Conservation (phyloP, 1,140 invertebrate species). For the Bombus breviceps region DNA sequence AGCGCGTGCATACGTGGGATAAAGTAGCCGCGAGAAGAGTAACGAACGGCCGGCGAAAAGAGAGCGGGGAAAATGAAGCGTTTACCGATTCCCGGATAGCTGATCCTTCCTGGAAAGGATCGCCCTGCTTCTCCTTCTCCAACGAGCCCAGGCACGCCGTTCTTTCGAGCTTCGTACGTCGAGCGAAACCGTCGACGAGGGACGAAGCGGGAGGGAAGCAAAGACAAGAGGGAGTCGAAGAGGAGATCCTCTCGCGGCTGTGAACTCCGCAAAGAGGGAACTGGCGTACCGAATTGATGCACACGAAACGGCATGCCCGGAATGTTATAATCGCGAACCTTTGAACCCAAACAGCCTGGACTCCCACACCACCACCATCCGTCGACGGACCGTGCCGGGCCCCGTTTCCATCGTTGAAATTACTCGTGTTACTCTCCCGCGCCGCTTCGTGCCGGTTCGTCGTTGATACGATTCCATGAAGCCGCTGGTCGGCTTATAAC, state of each 20-base stretch:
- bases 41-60: constrained; percentile 47
- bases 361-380: constrained; percentile 78
- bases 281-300: constrained; percentile 83
- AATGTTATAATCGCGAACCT: constrained; percentile 83
- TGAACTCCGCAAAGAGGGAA: constrained; percentile 78
- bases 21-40: constrained; percentile 10
- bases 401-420: constrained; percentile 76
- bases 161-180: constrained; percentile 63
- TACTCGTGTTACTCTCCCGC: constrained; percentile 66
- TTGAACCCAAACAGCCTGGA: constrained; percentile 79
- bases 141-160: constrained; percentile 29
- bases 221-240: constrained; percentile 32
- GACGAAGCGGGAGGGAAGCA: constrained; percentile 31
- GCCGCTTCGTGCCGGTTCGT: constrained; percentile 56
- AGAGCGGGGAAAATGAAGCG: constrained; percentile 63
- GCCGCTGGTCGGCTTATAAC: constrained; percentile 45
- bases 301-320: constrained; percentile 82
- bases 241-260: constrained; percentile 60
- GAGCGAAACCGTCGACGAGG: constrained; percentile 66
- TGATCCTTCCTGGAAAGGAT: constrained; percentile 66
- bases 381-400: constrained; percentile 58
- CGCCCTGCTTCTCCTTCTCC: constrained; percentile 29
- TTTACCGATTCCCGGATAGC: constrained; percentile 65
- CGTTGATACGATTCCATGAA: constrained; percentile 71
- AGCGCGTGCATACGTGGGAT: constrained; percentile 28